Conservation (phyloP, 1,140 invertebrate genomes). For the Rhopalosiphum padi region DNA sequence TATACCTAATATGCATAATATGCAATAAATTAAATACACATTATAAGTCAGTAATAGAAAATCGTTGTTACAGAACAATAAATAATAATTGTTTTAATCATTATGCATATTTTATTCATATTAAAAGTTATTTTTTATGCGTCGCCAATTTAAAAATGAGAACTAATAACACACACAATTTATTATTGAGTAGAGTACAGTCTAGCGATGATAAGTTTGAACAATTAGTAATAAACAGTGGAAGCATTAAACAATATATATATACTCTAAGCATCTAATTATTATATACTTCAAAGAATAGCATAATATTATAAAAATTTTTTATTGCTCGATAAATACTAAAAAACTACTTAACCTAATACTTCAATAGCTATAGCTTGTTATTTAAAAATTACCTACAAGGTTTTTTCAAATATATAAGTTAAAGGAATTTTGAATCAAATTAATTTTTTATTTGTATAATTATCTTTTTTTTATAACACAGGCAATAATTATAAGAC, state of each 20-base stretch:
- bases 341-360: not conserved
- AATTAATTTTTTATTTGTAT: not conserved
- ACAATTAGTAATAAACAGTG: not conserved
- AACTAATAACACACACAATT: not conserved
- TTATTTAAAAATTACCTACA: not conserved
- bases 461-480: too few species aligned
- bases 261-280: not conserved
- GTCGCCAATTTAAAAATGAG: not conserved
- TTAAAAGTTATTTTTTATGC: not conserved
- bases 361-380: not conserved
- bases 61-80: not conserved
- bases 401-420: too few species aligned
- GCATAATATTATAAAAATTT: not conserved
- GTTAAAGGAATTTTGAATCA: not conserved
- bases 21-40: not conserved
- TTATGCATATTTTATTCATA: not conserved
- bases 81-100: not conserved
- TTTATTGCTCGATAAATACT: not conserved
- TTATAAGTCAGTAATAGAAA: not conserved
- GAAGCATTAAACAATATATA: not conserved
- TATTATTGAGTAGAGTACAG: not conserved
- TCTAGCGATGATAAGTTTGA: not conserved
- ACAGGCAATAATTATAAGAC: not conserved
- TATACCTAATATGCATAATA: not conserved
- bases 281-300: not conserved